A percentile compares a stretch with the other conserved stretches of the same genome.
These are phyloP conservation scores for Pelochelys cantorii DNA, from an alignment of 2,797 vertebrate species.

Conservation along the genomic window DNA sequence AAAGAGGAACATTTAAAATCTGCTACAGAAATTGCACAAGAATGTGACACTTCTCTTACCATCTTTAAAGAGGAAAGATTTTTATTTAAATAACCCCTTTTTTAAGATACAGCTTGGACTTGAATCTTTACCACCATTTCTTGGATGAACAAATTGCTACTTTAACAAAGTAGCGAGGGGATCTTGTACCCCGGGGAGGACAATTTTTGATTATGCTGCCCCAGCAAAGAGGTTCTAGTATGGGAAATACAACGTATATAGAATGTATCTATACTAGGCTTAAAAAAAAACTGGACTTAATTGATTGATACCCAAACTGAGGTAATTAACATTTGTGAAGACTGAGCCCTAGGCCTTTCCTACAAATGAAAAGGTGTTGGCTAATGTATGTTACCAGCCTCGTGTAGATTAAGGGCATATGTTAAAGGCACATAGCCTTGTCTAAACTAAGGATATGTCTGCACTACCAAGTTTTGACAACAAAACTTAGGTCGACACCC, in stretches of 20 bases:
- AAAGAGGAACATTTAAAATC: not conserved
- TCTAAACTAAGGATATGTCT: not conserved
- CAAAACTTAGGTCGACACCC: too few species aligned
- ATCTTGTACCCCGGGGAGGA: not conserved
- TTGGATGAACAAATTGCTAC: not conserved
- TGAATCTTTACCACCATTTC: not conserved
- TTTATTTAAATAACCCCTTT: not conserved
- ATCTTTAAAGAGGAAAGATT: not conserved
- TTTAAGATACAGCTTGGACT: not conserved
- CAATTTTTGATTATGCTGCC: conserved; percentile 22
- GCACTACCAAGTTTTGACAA: too few species aligned
- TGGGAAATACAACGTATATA: not conserved
- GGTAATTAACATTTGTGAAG: not conserved
- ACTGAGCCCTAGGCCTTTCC: fast-evolving
- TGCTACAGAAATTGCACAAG: not conserved
- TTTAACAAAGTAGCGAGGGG: not conserved
- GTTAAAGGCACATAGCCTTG: not conserved
- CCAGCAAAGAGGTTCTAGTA: not conserved
- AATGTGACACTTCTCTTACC: not conserved
- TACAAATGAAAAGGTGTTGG: not conserved
- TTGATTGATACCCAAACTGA: not conserved
- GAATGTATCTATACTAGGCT: fast-evolving
- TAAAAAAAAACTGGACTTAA: not conserved
- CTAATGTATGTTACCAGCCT: not conserved
- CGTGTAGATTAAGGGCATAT: fast-evolving